phyloP scores from a whole-genome alignment of 2,797 vertebrate genomes.

The Melanotaenia parkinsoni region DNA sequence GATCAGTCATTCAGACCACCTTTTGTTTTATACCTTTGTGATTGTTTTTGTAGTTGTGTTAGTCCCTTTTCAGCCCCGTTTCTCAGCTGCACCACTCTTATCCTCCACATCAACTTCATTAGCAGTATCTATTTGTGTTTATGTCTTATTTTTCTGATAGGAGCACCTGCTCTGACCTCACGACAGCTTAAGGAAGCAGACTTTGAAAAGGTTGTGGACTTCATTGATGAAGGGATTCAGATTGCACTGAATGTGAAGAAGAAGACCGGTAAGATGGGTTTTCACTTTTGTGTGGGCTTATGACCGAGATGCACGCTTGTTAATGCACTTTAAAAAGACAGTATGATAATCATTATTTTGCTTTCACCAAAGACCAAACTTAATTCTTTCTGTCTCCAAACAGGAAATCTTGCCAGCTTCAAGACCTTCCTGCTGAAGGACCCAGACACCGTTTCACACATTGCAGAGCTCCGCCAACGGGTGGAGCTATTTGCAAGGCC shows the following conservation, averaged over 20 bases:
- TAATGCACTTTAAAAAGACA: background rate
- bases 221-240: constrained; percentile 87
- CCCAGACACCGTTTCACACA: constrained; percentile 67
- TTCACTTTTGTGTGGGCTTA: background rate
- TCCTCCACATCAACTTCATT: constrained; percentile 3
- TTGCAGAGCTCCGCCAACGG: constrained; percentile 81
- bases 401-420: constrained; percentile 87
- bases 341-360: background rate
- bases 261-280: constrained; percentile 85
- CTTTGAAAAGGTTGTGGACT: constrained; percentile 88
- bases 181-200: constrained; percentile 85
- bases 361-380: background rate
- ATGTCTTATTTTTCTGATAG: constrained; percentile 61
- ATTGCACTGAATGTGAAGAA: constrained; percentile 87
- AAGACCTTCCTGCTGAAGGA: constrained; percentile 85
- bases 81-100: background rate
- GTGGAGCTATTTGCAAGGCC: constrained; percentile 88
- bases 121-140: background rate
- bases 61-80: background rate
- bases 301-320: background rate
- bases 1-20: constrained; percentile 37
- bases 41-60: background rate
- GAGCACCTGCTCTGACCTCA: constrained; percentile 88
- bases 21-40: background rate
- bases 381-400: constrained; percentile 4